Conservation (phyloP, 1,140 invertebrate genomes). For the Homarus americanus region DNA sequence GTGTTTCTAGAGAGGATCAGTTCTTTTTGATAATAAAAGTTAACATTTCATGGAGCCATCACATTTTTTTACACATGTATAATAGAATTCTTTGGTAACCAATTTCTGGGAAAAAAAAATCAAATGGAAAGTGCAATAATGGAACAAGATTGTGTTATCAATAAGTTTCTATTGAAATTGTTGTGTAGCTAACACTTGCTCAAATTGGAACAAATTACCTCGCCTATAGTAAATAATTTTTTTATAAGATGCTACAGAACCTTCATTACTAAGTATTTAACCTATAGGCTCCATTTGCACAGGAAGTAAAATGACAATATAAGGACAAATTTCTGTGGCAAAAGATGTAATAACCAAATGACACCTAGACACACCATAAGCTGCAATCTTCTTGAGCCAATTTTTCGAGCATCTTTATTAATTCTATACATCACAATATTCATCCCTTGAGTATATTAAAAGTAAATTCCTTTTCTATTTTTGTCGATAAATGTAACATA, state of each 20-base stretch:
- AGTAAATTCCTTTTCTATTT: too few relatives aligned
- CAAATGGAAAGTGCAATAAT: not conserved
- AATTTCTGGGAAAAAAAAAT: constrained; percentile 15
- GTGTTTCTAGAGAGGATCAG: constrained; percentile 38
- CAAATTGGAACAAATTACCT: constrained; percentile 11
- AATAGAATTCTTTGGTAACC: constrained; percentile 30
- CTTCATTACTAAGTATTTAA: constrained; percentile 10
- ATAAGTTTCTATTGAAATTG: not conserved
- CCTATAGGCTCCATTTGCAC: constrained; percentile 48
- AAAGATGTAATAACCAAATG: constrained; percentile 22
- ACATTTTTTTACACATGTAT: constrained; percentile 6
- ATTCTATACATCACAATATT: too few relatives aligned
- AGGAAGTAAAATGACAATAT: constrained; percentile 27
- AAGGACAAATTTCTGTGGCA: constrained; percentile 40
- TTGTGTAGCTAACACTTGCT: not conserved
- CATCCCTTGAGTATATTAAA: too few relatives aligned
- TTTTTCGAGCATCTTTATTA: too few relatives aligned
- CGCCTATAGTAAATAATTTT: not conserved
- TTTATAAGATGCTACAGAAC: not conserved
- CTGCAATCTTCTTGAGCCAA: constrained; percentile 15
- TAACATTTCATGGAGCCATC: constrained; percentile 6
- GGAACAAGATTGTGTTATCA: too few relatives aligned
- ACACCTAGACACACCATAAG: constrained; percentile 39
- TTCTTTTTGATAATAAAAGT: not conserved
- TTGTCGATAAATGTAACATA: too few relatives aligned